These are phyloP conservation scores for Trialeurodes vaporariorum DNA, from an alignment of 1,140 invertebrate species.

Conservation along the genomic window DNA sequence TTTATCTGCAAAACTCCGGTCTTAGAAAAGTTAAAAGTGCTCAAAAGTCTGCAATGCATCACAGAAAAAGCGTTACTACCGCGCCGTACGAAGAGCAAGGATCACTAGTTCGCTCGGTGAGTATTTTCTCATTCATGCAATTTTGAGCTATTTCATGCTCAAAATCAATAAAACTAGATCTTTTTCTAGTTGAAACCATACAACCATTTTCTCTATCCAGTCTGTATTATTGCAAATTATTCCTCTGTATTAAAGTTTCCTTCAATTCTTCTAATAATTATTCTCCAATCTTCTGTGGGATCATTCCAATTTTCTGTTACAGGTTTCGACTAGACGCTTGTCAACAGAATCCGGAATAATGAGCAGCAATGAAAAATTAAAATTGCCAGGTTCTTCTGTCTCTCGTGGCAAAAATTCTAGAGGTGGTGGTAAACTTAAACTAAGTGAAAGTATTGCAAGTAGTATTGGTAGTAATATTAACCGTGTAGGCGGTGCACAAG, in stretches of 20 bases:
- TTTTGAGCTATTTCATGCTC: too few species aligned
- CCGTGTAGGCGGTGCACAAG: conserved; percentile 51
- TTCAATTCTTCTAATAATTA: too few species aligned
- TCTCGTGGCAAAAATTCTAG: conserved; percentile 4
- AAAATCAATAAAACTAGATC: too few species aligned
- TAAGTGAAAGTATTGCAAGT: conserved; percentile 79
- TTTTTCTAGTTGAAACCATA: too few species aligned
- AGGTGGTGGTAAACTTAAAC: conserved; percentile 47
- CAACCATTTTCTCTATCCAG: too few species aligned
- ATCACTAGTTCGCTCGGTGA: conserved; percentile 16
- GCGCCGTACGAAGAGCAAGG: conserved; percentile 17
- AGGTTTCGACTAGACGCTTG: conserved; percentile 53
- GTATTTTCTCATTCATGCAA: too few species aligned
- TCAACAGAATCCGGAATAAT: conserved; percentile 62
- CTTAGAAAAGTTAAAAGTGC: conserved; percentile 75
- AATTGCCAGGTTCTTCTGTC: conserved; percentile 23
- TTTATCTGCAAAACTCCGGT: conserved; percentile 94
- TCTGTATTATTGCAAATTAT: too few species aligned
- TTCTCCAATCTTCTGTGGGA: too few species aligned
- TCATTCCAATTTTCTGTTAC: conserved; percentile 7
- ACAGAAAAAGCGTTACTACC: conserved; percentile 21
- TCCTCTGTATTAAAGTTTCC: too few species aligned
- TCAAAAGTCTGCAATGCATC: conserved; percentile 49
- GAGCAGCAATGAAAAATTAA: conserved; percentile 60
- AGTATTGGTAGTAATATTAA: conserved; percentile 80